Conservation (phyloP, 2,113 vertebrate species). For the Microtus pennsylvanicus region DNA sequence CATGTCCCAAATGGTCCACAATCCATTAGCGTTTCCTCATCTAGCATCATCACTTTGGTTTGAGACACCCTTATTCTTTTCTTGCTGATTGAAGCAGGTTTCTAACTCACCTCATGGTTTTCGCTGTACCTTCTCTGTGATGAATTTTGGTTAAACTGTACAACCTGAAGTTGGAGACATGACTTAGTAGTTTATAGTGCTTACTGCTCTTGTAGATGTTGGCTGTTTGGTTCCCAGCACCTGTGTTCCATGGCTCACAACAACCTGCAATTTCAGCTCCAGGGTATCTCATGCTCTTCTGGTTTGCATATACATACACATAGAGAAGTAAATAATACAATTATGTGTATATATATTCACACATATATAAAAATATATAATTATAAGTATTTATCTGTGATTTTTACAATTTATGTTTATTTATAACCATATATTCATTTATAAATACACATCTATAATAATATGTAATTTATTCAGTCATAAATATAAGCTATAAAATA, state of each 20-base stretch:
- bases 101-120: background rate
- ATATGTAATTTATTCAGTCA: no score
- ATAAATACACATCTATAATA: no score
- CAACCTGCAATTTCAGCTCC: background rate
- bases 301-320: background rate
- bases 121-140: background rate
- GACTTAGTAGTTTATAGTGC: background rate
- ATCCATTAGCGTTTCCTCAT: rapidly evolving
- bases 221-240: background rate
- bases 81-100: background rate
- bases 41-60: background rate
- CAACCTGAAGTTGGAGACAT: background rate
- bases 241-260: background rate
- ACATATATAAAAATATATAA: background rate
- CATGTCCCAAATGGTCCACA: background rate
- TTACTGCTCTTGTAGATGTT: background rate
- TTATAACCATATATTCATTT: no score
- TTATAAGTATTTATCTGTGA: background rate
- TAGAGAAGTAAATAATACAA: background rate
- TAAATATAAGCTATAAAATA: no score
- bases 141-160: background rate
- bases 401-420: background rate
- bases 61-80: background rate
- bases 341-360: background rate
- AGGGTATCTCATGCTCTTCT: background rate